Evolutionary conservation across 2,888 invertebrate genomes (phyloP).

Genomic region (Halictus quadricinctus): DNA sequence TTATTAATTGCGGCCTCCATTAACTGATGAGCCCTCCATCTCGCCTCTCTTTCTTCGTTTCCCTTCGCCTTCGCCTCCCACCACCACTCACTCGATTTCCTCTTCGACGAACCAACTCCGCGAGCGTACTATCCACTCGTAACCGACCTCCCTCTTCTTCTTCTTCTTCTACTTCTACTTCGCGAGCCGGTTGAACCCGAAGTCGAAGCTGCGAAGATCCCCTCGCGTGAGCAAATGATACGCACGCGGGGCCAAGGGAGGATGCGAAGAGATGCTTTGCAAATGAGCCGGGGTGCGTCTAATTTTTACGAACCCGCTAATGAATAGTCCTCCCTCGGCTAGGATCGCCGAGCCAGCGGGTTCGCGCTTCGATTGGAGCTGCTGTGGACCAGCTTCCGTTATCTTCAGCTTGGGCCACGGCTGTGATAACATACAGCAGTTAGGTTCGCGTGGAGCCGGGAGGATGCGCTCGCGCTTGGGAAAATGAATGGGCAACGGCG

Average conservation of each 20-base stretch:
- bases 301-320: constrained; percentile 67
- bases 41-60: constrained; percentile 53
- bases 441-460: not conserved
- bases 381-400: not conserved
- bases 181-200: constrained; percentile 15
- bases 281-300: constrained; percentile 63
- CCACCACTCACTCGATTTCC: constrained; percentile 2
- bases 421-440: not conserved
- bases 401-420: not conserved
- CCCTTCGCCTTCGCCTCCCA: constrained; percentile 25
- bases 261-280: constrained; percentile 57
- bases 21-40: constrained; percentile 73
- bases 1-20: constrained; percentile 78
- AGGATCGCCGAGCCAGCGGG: constrained; percentile 8
- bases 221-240: constrained; percentile 65
- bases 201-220: constrained; percentile 43
- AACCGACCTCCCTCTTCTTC: constrained; percentile 10
- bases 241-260: constrained; percentile 31
- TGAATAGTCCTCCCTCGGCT: constrained; percentile 64
- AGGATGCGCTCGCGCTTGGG: not conserved
- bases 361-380: not conserved
- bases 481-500: not conserved
- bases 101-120: constrained; percentile 37
- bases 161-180: not conserved
- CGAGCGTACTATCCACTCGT: constrained; percentile 18